Percentiles rank a stretch among this genome's conserved stretches.
Conservation (phyloP, 2,888 invertebrate species). For the Lepidochitona cinerea region DNA sequence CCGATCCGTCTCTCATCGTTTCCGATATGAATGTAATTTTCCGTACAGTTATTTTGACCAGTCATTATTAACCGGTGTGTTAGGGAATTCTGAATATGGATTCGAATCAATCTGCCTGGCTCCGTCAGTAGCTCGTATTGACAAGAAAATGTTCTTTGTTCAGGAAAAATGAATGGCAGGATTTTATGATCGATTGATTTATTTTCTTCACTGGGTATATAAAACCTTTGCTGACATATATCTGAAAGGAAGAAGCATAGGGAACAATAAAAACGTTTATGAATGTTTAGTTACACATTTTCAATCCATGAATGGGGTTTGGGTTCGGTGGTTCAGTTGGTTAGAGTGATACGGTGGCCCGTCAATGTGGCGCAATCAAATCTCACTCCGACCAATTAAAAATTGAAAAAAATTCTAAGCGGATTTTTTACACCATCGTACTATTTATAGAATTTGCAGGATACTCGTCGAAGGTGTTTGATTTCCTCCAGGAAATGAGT, state of each 20-base stretch:
- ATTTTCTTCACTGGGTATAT: neutral
- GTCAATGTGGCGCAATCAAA: too few relatives aligned
- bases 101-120: neutral
- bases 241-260: neutral
- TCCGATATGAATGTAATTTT: slow-evolving; percentile 39
- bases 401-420: too few relatives aligned
- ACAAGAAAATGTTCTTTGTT: neutral
- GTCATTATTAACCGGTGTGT: neutral
- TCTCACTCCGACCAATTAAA: too few relatives aligned
- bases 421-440: too few relatives aligned
- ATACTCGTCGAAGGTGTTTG: too few relatives aligned
- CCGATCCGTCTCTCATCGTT: slow-evolving; percentile 29
- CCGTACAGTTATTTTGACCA: neutral
- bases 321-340: too few relatives aligned
- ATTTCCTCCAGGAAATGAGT: too few relatives aligned
- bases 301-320: too few relatives aligned
- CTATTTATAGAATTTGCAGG: too few relatives aligned
- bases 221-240: neutral
- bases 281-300: too few relatives aligned
- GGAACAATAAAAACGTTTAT: neutral
- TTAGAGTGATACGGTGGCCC: too few relatives aligned
- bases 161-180: neutral
- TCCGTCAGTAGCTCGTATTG: neutral
- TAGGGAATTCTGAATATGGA: neutral
- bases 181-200: neutral